Conservation (phyloP, 1,140 invertebrate genomes). For the Formica exsecta region DNA sequence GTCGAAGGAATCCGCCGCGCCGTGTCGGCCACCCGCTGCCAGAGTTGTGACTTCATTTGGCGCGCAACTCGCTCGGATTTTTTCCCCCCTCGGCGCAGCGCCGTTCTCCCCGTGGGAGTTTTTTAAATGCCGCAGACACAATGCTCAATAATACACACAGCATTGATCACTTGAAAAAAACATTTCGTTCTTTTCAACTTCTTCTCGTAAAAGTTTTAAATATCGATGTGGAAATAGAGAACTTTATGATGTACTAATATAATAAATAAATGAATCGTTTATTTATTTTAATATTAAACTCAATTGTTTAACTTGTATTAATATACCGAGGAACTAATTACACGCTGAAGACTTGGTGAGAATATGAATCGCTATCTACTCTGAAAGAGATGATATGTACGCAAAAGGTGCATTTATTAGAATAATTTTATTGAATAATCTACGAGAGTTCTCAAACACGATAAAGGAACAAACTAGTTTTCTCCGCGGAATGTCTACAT, state of each 20-base stretch:
- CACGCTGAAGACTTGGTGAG: too few relatives aligned
- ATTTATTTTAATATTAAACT: neutral
- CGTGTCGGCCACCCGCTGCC: constrained; percentile 83
- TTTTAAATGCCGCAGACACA: neutral
- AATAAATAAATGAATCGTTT: neutral
- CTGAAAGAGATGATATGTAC: too few relatives aligned
- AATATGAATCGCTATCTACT: too few relatives aligned
- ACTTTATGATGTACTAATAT: neutral
- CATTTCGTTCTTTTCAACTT: neutral
- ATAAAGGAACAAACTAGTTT: constrained; percentile 2
- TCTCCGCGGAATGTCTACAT: neutral
- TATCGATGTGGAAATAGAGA: neutral
- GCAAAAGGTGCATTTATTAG: neutral
- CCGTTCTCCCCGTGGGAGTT: neutral
- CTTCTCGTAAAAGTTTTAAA: neutral
- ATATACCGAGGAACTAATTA: neutral
- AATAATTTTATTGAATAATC: constrained; percentile 19
- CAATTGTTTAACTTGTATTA: neutral
- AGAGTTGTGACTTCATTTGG: constrained; percentile 85
- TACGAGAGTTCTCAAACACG: neutral
- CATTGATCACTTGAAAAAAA: constrained; percentile 10
- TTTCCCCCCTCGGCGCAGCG: neutral
- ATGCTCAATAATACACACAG: neutral
- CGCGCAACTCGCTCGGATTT: constrained; percentile 69
- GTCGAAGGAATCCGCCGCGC: constrained; percentile 75